phyloP scores from a whole-genome alignment of 1,140 invertebrate species.

The Thalassaphorura encarpata region DNA sequence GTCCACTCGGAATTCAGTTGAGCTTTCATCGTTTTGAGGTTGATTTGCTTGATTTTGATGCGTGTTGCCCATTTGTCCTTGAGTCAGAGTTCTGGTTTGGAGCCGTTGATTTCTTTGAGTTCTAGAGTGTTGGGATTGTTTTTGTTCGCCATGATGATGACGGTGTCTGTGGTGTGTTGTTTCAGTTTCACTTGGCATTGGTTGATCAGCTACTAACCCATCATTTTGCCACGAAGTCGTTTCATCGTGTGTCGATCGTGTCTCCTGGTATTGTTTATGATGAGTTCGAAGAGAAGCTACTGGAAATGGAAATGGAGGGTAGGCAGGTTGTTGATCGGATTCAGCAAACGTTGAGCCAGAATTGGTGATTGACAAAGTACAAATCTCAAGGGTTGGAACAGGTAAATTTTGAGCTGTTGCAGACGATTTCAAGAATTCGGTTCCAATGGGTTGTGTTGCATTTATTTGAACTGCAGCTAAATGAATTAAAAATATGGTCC shows the following conservation, averaged over 20 bases:
- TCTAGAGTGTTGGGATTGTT: neutral
- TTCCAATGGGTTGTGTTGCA: too few relatives aligned
- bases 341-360: neutral
- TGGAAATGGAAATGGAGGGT: constrained; percentile 8
- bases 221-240: constrained; percentile 3
- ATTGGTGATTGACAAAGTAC: constrained; percentile 15
- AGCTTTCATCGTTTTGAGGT: neutral
- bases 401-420: too few relatives aligned
- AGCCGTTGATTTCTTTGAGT: neutral
- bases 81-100: neutral
- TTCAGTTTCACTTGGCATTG: too few relatives aligned
- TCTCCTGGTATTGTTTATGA: too few relatives aligned
- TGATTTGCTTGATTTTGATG: neutral
- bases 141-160: neutral
- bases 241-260: neutral
- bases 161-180: neutral
- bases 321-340: neutral
- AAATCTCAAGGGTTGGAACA: constrained; percentile 25
- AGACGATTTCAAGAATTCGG: too few relatives aligned
- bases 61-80: neutral
- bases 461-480: too few relatives aligned
- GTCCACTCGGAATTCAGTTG: constrained; percentile 14
- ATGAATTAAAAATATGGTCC: too few relatives aligned
- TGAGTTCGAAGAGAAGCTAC: neutral
- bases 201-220: too few relatives aligned